Evolutionary conservation across 2,888 invertebrate species (phyloP).

Genomic region (Himalopsyche tibetana): DNA sequence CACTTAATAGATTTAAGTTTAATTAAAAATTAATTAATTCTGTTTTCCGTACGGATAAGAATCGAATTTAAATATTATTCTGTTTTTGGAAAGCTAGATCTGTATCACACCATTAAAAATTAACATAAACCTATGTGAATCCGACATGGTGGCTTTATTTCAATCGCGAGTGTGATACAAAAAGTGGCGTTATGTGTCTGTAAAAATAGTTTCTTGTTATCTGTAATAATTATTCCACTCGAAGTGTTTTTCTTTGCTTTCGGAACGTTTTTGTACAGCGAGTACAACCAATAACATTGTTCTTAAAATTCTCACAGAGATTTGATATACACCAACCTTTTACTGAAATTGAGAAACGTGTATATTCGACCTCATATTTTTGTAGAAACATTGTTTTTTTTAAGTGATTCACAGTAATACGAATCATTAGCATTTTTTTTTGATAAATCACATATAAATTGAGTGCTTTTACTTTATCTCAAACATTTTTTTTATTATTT

Average conservation of each 20-base stretch:
- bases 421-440: neutral
- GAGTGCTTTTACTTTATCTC: neutral
- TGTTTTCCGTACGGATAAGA: constrained; percentile 36
- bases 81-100: constrained; percentile 47
- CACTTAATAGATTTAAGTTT: neutral
- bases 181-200: constrained; percentile 14
- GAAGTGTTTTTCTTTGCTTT: constrained; percentile 27
- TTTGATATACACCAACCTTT: constrained; percentile 12
- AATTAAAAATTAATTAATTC: constrained; percentile 22
- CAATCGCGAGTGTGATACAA: constrained; percentile 14
- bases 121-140: constrained; percentile 47
- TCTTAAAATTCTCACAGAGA: constrained; percentile 22
- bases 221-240: constrained; percentile 23
- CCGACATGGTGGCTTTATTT: constrained; percentile 34
- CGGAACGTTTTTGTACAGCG: neutral
- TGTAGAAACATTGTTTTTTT: neutral
- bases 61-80: constrained; percentile 46
- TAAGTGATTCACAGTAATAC: neutral
- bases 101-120: constrained; percentile 50
- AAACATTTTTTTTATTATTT: neutral
- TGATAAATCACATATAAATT: neutral
- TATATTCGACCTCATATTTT: constrained; percentile 25
- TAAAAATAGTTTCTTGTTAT: constrained; percentile 1
- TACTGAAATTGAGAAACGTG: neutral
- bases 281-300: constrained; percentile 12